Base-by-base conservation (phyloP, 2,113 vertebrate species). In the Dinomys branickii region DNA sequence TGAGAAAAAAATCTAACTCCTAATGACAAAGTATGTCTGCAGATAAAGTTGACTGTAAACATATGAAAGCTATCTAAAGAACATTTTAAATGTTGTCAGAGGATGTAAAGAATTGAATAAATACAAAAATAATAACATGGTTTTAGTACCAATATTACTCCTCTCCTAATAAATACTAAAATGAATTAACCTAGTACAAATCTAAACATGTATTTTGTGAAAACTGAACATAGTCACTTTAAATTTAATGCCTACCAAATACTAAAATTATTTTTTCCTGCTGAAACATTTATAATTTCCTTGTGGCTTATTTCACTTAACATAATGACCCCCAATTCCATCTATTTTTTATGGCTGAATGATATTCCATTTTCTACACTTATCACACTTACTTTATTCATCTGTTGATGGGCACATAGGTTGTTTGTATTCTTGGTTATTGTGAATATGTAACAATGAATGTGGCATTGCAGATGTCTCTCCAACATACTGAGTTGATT, bases 81-180 rank as follows among this genome's bases (percentile, higher is more conserved):
- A 85, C 90, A 82, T 20, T 90, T 7, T 63, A 73, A 56, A 47
- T 88, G 35, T 84, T 87, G 47, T 52, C 88, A 19, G 83, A 93
- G n/a, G 33, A 16, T 47, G 35, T 83, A 93, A 91, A 85, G 47
- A 69, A 13, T 86, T 85, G 12, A 95, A 90, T 80, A 84, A 90
- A 82, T 56, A 80, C 41, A 38, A 88, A 93, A 91, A 50, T 95
- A 58, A 58, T 85, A 67, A 17, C 2, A 47, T 88, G n/a, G 67
- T 83, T 94, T 82, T 94, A 59, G 35, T 91, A 89, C 26, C 84
- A 85, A 38, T 56, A 41, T 75, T 90, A 0, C 11, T 84, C 71
- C 16, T 96, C 91, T 67, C 7, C 16, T 93, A 81, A 71, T 88
- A 52, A 88, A 81, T 35, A 28, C 47, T 85, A 16, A 92, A 90